Conservation (phyloP, 1,140 invertebrate species). For the Andricus grossulariae region DNA sequence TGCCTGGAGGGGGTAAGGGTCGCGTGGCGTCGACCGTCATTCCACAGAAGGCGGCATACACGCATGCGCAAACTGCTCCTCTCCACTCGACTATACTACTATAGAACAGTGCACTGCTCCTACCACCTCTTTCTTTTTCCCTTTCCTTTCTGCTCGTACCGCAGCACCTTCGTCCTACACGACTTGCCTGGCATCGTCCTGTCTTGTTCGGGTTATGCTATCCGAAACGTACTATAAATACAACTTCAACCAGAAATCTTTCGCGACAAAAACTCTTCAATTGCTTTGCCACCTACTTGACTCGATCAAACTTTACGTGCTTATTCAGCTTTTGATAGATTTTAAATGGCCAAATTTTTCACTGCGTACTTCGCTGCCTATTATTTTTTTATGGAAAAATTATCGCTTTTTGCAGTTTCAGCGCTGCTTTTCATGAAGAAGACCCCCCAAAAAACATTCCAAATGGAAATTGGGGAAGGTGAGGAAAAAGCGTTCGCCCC, state of each 20-base stretch:
- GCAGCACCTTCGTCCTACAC: not conserved
- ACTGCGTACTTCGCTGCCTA: no score
- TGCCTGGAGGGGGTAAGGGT: not conserved
- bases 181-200: not conserved
- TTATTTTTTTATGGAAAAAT: no score
- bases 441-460: no score
- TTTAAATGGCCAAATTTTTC: no score
- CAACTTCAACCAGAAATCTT: not conserved
- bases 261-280: not conserved
- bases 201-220: not conserved
- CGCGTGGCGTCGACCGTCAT: conserved; percentile 26
- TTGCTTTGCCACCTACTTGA: not conserved
- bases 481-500: no score
- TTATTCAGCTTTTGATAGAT: no score
- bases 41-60: not conserved
- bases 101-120: no score
- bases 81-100: not conserved
- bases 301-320: no score
- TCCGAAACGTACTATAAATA: conserved; percentile 22
- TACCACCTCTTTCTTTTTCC: not conserved
- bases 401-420: no score
- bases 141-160: not conserved
- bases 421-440: no score
- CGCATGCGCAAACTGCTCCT: conserved; percentile 4
- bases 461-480: no score